Evolutionary conservation across 2,888 invertebrate genomes (phyloP), one percentile per base, ranked within the genome.

Genomic region (Drosophila vallismaia): DNA sequence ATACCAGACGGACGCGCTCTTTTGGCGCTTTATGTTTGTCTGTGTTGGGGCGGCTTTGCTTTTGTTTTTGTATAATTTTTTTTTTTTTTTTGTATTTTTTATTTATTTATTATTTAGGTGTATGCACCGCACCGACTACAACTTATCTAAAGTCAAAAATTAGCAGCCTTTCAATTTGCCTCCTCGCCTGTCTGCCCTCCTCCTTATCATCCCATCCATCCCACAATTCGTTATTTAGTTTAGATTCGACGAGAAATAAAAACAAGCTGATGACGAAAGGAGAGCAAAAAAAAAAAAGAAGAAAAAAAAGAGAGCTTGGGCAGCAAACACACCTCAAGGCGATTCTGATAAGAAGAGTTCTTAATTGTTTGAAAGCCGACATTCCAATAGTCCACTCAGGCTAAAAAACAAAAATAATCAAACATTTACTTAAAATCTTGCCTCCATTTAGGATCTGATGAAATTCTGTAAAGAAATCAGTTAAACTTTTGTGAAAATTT

Each of bases 291-390:
- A 0, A 4, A n/a, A n/a, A 33, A 9, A 33, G 2, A 19, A 19
- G 19, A 36, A 36, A 14, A 3, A 14, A 26, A 36, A 26, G 48
- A 55, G 67, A 50, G 28, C 52, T 28, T 38, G 38, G 33, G 38
- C 38, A 10, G 44, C 50, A 57, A 60, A 40, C 42, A 52, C 44
- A 59, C 56, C 57, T 63, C 46, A 54, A 55, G 42, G 50, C 46
- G 36, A 52, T 77, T 80, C 84, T 84, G 84, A 80, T 80, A 86
- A 80, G 80, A 80, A 71, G 50, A 63, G 50, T 29, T 73, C 62
- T 77, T 75, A 72, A 84, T 77, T 84, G 81, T 72, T 74, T 74
- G 75, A 68, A 75, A 69, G 36, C 84, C 55, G 71, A 71, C 77
- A 79, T 79, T 68, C 70, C 86, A 74, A 86, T 79, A 74, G 70